These are phyloP conservation scores for Matsumyia berberina DNA, from an alignment of 2,888 invertebrate species.

Conservation along the genomic window DNA sequence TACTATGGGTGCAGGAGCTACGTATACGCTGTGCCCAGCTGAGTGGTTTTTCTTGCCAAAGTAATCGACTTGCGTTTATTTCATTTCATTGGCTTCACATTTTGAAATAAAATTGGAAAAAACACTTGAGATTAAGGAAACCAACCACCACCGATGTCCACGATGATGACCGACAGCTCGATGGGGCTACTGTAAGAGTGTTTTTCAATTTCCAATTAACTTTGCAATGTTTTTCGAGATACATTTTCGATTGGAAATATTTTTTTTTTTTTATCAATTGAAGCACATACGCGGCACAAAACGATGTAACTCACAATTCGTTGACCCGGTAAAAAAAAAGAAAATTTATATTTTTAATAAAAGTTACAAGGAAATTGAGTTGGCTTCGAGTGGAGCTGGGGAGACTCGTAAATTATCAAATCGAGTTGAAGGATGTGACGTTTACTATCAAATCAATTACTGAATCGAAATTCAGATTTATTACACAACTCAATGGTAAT, in stretches of 20 bases:
- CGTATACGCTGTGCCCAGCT: neutral
- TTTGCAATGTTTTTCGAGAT: conserved; percentile 35
- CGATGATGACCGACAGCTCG: neutral
- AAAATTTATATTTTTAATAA: neutral
- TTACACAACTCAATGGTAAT: neutral
- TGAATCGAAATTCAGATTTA: neutral
- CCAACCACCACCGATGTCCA: neutral
- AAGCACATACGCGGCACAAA: conserved; percentile 13
- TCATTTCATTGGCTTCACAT: conserved; percentile 41
- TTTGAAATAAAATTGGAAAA: conserved; percentile 55
- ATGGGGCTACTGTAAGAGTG: conserved; percentile 23
- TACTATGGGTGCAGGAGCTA: neutral
- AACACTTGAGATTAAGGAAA: conserved; percentile 59
- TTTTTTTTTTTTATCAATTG: conserved; percentile 24
- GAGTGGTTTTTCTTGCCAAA: conserved; percentile 38
- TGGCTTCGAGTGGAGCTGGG: conserved; percentile 34
- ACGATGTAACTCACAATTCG: conserved; percentile 30
- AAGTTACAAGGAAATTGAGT: conserved; percentile 12
- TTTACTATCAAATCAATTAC: neutral
- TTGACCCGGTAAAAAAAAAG: conserved; percentile 21
- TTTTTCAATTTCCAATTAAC: conserved; percentile 68
- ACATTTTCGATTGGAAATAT: conserved; percentile 35
- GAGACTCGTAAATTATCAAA: conserved; percentile 19
- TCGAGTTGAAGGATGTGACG: conserved; percentile 24
- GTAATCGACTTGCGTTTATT: conserved; percentile 37